These are phyloP conservation scores for Phanerotoma sp. DNA, from an alignment of 2,888 invertebrate genomes.

Conservation along the genomic window DNA sequence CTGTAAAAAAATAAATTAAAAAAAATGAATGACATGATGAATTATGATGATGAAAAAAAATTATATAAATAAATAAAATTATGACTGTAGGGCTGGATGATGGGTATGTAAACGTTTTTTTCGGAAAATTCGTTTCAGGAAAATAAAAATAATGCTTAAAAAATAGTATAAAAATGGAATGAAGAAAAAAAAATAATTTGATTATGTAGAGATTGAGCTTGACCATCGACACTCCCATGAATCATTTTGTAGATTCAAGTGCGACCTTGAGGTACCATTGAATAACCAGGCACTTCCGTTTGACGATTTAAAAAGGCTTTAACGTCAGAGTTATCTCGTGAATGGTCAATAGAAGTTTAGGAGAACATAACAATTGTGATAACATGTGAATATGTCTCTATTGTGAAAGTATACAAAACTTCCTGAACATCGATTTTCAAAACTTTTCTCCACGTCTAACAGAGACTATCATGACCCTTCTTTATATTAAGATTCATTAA, in stretches of 20 bases:
- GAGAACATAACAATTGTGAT: neutral
- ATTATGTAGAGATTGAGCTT: slow-evolving; percentile 15
- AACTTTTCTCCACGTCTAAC: neutral
- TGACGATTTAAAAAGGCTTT: slow-evolving; percentile 10
- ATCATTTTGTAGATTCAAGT: slow-evolving; percentile 38
- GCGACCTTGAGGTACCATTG: slow-evolving; percentile 36
- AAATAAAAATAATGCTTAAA: too few relatives aligned
- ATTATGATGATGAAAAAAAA: slow-evolving; percentile 27
- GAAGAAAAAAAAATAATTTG: slow-evolving; percentile 11
- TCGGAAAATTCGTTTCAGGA: too few relatives aligned
- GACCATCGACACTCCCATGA: slow-evolving; percentile 27
- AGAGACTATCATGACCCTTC: neutral
- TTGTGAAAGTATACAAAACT: neutral
- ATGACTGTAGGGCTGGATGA: slow-evolving; percentile 10
- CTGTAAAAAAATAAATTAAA: slow-evolving; percentile 63
- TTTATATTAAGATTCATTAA: neutral
- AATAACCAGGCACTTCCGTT: slow-evolving; percentile 24
- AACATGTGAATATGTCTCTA: neutral
- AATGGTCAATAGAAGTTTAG: slow-evolving; percentile 11
- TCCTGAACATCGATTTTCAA: neutral
- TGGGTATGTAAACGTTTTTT: neutral
- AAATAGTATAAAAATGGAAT: too few relatives aligned
- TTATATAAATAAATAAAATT: slow-evolving; percentile 25
- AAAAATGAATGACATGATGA: slow-evolving; percentile 37
- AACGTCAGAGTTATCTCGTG: slow-evolving; percentile 5